Evolutionary conservation across 2,113 vertebrate species (phyloP).

Genomic region (Dipodomys merriami): DNA sequence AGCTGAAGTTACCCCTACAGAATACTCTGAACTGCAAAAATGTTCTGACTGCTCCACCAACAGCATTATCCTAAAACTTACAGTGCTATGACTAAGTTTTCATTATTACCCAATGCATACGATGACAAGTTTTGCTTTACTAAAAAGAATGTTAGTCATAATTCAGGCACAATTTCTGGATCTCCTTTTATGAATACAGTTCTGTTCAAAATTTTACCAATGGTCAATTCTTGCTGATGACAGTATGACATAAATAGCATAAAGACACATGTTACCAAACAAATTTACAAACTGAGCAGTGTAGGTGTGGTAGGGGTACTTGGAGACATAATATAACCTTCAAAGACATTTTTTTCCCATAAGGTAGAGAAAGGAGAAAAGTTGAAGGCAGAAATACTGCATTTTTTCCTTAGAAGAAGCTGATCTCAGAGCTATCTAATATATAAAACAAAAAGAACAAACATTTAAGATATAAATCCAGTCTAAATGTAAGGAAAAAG

Average conservation of each 20-base stretch:
- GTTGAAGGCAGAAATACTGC: conserved; percentile 1
- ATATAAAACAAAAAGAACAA: neutral
- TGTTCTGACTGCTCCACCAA: conserved; percentile 13
- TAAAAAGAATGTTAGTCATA: conserved; percentile 27
- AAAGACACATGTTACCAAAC: conserved; percentile 19
- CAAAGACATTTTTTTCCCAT: conserved; percentile 41
- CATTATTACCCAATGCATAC: conserved; percentile 13
- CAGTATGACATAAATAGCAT: conserved; percentile 3
- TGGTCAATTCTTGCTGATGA: conserved; percentile 15
- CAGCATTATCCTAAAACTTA: conserved; percentile 18
- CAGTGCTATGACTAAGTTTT: conserved; percentile 49
- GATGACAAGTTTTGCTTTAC: conserved; percentile 37
- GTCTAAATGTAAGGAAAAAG: neutral
- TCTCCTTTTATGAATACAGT: neutral
- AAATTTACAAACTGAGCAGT: neutral
- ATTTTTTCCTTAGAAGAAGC: neutral
- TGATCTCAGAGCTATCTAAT: neutral
- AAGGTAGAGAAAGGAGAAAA: neutral
- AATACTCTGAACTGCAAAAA: conserved; percentile 39
- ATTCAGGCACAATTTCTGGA: conserved; percentile 11
- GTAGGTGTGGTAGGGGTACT: neutral
- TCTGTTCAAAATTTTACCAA: conserved; percentile 35
- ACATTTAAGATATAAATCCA: conserved; percentile 50
- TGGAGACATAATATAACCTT: neutral
- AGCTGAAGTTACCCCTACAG: neutral